A percentile compares a stretch with the other conserved stretches of the same genome.
phyloP scores from a whole-genome alignment of 2,888 invertebrate species.

The Stramonita haemastoma region DNA sequence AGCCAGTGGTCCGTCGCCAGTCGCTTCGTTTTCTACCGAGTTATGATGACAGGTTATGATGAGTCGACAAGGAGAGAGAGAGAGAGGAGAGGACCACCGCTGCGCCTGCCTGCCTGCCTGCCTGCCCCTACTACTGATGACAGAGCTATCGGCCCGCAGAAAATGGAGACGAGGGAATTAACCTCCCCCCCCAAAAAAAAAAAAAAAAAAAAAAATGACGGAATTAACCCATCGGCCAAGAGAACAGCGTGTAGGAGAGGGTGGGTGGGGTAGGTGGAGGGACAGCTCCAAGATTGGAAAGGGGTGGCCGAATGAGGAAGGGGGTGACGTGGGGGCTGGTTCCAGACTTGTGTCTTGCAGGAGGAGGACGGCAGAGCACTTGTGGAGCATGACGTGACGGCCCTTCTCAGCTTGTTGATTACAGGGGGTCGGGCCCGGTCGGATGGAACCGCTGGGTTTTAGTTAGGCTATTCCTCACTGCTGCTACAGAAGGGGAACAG shows the following conservation, averaged over 20 bases:
- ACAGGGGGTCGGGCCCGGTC: background rate
- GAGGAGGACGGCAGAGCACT: background rate
- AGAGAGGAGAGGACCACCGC: background rate
- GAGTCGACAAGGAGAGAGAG: background rate
- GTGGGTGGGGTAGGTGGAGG: background rate
- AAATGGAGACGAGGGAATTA: constrained; percentile 29
- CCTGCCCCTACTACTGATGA: background rate
- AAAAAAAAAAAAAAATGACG: background rate
- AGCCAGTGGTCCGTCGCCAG: background rate
- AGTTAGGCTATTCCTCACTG: background rate
- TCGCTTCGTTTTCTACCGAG: background rate
- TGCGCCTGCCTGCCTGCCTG: background rate
- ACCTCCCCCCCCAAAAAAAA: background rate
- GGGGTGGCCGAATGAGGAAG: background rate
- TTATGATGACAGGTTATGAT: constrained; percentile 39
- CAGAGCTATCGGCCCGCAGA: background rate
- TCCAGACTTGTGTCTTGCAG: background rate
- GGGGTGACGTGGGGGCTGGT: background rate
- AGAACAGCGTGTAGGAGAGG: background rate
- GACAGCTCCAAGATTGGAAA: background rate
- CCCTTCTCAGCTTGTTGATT: constrained; percentile 21
- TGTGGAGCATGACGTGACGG: constrained; percentile 27
- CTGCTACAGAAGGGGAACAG: background rate
- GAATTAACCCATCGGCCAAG: background rate
- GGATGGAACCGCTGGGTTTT: background rate